Evolutionary conservation across 2,888 invertebrate genomes (phyloP).

Genomic region (Nasonovia ribisnigri): DNA sequence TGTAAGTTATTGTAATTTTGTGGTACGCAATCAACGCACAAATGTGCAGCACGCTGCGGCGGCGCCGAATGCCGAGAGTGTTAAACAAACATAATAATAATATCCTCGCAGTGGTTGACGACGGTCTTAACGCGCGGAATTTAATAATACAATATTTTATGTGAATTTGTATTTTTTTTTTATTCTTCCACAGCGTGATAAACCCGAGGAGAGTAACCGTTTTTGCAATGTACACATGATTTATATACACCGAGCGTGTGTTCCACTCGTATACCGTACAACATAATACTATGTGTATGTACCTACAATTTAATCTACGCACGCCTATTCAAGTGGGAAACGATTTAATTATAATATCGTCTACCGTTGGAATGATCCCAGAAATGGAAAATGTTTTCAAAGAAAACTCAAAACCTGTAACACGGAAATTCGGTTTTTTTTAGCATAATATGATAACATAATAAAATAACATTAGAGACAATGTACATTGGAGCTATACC

Average conservation of each 20-base stretch:
- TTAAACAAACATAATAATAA: not conserved
- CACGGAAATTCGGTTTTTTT: not conserved
- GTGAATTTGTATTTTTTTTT: not conserved
- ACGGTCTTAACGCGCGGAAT: not conserved
- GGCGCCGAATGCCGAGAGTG: not conserved
- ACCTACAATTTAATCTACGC: slow-evolving; percentile 11
- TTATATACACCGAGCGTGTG: not conserved
- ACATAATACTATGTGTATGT: not conserved
- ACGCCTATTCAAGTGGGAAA: no score
- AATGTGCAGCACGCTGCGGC: not conserved
- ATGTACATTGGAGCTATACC: not conserved
- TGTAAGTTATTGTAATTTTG: slow-evolving; percentile 1
- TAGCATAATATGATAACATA: not conserved
- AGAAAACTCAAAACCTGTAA: not conserved
- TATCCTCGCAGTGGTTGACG: not conserved
- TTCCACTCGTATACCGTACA: not conserved
- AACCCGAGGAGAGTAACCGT: not conserved
- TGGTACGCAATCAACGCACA: not conserved
- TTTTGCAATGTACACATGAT: not conserved
- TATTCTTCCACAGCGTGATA: not conserved
- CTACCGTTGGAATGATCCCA: not conserved
- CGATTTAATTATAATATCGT: not conserved
- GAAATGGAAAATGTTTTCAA: not conserved
- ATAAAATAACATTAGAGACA: not conserved
- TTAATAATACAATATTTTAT: not conserved